phyloP scores from a whole-genome alignment of 2,113 vertebrate genomes.

The Campylomormyrus numenius region DNA sequence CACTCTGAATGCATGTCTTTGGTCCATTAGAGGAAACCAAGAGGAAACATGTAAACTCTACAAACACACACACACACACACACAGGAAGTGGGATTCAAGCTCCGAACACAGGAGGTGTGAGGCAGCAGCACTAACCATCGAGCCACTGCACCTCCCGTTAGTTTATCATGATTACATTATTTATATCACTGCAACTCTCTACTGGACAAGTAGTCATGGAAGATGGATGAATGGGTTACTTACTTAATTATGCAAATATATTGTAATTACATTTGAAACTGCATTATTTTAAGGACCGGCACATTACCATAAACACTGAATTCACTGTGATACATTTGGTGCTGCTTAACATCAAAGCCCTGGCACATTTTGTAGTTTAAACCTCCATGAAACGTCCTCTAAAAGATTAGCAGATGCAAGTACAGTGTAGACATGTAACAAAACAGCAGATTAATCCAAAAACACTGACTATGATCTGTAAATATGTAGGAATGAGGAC shows the following conservation, averaged over 20 bases:
- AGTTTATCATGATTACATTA: not conserved
- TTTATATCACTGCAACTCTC: not conserved
- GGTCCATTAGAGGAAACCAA: not conserved
- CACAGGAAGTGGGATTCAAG: not conserved
- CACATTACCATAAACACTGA: not conserved
- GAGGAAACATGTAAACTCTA: not conserved
- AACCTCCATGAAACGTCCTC: not conserved
- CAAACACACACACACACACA: not conserved
- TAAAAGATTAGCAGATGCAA: not conserved
- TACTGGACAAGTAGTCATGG: not conserved
- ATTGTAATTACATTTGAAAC: not conserved
- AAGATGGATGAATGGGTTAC: not conserved
- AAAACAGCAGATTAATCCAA: not conserved
- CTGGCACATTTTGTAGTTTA: not conserved
- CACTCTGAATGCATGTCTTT: not conserved
- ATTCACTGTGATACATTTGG: not conserved
- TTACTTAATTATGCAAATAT: conserved; percentile 1
- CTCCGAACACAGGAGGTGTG: not conserved
- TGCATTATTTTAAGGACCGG: not conserved
- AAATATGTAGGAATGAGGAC: not conserved
- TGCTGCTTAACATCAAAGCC: not conserved
- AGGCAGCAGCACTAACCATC: not conserved
- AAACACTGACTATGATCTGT: not conserved
- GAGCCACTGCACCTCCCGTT: not conserved
- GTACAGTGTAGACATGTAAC: not conserved